Evolutionary conservation across 2,888 invertebrate genomes (phyloP), one percentile per base, ranked within the genome.

Genomic region (Lycophotia porphyrea): DNA sequence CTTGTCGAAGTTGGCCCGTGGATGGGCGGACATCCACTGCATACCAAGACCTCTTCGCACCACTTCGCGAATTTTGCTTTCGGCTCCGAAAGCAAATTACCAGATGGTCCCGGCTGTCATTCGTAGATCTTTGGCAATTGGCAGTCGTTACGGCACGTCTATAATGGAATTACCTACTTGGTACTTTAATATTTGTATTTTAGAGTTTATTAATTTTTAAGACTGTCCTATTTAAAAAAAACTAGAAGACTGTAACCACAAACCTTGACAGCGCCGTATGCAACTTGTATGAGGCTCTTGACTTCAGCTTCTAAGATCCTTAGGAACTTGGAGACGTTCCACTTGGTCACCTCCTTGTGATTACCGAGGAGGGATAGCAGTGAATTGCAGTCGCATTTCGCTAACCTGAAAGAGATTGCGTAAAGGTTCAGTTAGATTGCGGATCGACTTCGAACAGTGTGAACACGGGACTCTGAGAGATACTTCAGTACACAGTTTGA

Each of bases 271-370:
- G 95, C 94, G 2, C 95, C 95, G 76, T 97, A 97, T 0, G 94
- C 97, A 1, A 96, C 94, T 87, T 97, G 95, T 5, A 97, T 95
- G 13, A 97, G 93, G 36, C 94, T 94, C 86, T 97, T 96, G 8
- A 97, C 93, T 66, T 97, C 97, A 0, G 91, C 81, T 87, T 97
- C 97, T 8, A 97, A 88, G 34, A 97, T 94, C 75, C 93, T 93
- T 0, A 97, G 91, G 88, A 97, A 97, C 74, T 96, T 95, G 34
- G 92, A 86, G 5, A 97, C 95, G 88, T 97, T 97, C 91, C 97
- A 96, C 60, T 95, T 94, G 92, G 97, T 94, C 88, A 98, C 92
- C 87, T 97, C 94, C 83, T 95, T 93, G 93, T 97, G 93, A 93
- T 97, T 93, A n/a, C 97, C 94, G 60, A 97, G 90, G 24, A 97